Base-by-base conservation (phyloP, 2,113 vertebrate genomes). In the Notarius lentiginosus region DNA sequence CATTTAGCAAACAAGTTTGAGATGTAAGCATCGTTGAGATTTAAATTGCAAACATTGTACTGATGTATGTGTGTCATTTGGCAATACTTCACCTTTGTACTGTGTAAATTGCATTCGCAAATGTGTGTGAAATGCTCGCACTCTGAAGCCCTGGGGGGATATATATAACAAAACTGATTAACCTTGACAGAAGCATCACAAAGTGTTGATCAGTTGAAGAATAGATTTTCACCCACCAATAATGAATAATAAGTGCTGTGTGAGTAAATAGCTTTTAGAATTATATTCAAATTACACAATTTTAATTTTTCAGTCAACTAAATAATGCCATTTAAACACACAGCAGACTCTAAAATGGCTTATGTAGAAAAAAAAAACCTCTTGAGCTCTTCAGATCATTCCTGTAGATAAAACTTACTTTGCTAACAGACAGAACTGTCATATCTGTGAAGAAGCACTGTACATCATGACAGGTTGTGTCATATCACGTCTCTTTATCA, bases 371-470 rank as follows among this genome's bases (percentile, higher is more conserved):
- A 72, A 41, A 18, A 27, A 66, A 27, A 72, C 3, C 27, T 4
- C 65, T 66, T 5, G 14, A n/a, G 47, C 34, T 47, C 27, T 61
- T 76, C 61, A 68, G 81, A 49, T 66, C 24, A 66, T 66, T 83
- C 34, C 14, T 76, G 70, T 60, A 73, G 47, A 70, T 49, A 41
- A 76, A 75, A 47, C 49, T 34, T 76, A 76, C 47, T 73, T 75
- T 84, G 83, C 83, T 84, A 68, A 84, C 83, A 84, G 83, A 56
- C 70, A 84, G 34, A 84, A 18, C 70, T 84, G 83, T 49, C 83
- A 84, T 84, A 51, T 75, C 72, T 61, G 83, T 75, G 70, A 47
- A 84, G 41, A 84, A 49, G 68, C 53, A 75, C 68, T 49, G 55
- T 75, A 84, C 58, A 73, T 60, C 70, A 84, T 61, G 68, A 60